phyloP scores from a whole-genome alignment of 2,113 vertebrate genomes.

The Otolemur garnettii region DNA sequence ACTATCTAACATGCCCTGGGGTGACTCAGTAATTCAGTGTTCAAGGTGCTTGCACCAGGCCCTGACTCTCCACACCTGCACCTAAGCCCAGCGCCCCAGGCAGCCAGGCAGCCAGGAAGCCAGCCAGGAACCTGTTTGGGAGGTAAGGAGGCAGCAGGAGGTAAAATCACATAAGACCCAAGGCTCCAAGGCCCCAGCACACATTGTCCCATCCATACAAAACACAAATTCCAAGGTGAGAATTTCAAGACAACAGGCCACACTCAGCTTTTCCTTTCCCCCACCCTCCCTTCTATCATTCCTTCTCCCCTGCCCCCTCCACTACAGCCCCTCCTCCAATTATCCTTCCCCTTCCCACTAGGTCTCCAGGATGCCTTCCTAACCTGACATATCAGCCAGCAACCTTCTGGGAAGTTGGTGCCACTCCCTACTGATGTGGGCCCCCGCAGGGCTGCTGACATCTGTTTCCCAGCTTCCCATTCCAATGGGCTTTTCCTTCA shows the following conservation, averaged over 20 bases:
- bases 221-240: constrained; percentile 48
- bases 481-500: constrained; percentile 69
- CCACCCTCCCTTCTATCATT: background rate
- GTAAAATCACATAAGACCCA: background rate
- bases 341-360: constrained; percentile 72
- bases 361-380: constrained; percentile 75
- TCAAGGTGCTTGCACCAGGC: background rate
- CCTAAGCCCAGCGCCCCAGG: background rate
- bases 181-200: background rate
- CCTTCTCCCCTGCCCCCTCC: constrained; percentile 49
- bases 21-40: background rate
- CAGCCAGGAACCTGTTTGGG: background rate
- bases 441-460: constrained; percentile 75
- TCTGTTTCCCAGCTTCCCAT: constrained; percentile 67
- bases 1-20: background rate
- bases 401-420: constrained; percentile 48
- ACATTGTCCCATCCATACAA: background rate
- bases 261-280: constrained; percentile 34
- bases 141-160: background rate
- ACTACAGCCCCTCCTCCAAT: constrained; percentile 63
- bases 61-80: background rate
- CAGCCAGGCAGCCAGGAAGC: background rate
- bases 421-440: constrained; percentile 78
- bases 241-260: constrained; percentile 57
- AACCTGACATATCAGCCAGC: constrained; percentile 46